Conservation (phyloP, 2,113 vertebrate genomes). For the Macquaria ambigua region DNA sequence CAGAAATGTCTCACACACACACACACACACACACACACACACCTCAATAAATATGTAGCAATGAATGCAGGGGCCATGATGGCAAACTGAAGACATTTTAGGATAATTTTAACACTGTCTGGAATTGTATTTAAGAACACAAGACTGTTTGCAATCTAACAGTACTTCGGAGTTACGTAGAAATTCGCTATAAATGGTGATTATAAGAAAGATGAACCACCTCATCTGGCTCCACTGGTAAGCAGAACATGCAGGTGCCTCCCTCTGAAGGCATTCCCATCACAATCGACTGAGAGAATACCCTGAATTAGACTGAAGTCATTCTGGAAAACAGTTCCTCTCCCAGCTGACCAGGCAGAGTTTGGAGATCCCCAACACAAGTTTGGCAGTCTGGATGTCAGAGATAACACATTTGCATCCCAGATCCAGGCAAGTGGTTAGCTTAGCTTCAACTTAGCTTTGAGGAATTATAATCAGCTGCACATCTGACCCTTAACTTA, state of each 20-base stretch:
- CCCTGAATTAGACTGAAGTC: neutral
- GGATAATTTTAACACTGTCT: neutral
- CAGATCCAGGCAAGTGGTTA: neutral
- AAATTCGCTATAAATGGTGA: neutral
- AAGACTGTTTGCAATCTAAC: neutral
- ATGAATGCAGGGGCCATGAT: neutral
- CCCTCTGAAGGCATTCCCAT: neutral
- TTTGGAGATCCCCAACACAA: neutral
- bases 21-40: conserved; percentile 2
- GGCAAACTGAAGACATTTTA: neutral
- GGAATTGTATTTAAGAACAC: neutral
- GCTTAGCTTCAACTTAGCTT: no score
- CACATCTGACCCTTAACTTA: neutral
- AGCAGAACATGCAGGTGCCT: conserved; percentile 26
- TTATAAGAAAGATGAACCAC: neutral
- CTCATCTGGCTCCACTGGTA: neutral
- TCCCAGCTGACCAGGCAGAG: neutral
- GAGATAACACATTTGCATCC: neutral
- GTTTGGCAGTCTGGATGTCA: neutral
- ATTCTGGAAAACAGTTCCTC: neutral
- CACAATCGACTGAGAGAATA: neutral
- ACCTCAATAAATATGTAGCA: conserved; percentile 23
- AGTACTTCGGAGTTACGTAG: neutral
- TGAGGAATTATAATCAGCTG: neutral
- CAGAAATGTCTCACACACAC: neutral